Conservation (phyloP, 2,888 invertebrate species). For the Andrena chrysosceles region DNA sequence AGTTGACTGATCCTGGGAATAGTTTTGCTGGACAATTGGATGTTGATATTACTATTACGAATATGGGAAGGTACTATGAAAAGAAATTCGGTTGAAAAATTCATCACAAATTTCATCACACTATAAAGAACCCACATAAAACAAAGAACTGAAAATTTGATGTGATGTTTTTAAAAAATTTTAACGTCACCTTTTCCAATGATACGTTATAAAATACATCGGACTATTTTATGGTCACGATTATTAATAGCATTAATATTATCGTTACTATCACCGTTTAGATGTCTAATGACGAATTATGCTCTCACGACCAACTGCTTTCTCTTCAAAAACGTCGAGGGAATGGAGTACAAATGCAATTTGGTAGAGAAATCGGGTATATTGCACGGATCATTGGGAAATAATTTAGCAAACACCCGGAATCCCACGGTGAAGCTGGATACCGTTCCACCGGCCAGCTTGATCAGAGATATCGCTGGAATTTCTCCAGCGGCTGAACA, state of each 20-base stretch:
- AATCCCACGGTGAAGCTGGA: slow-evolving; percentile 2
- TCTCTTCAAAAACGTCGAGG: slow-evolving; percentile 58
- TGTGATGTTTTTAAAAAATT: no score
- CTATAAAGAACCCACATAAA: not conserved
- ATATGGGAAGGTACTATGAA: slow-evolving; percentile 66
- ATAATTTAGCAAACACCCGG: not conserved
- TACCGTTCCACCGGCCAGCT: slow-evolving; percentile 15
- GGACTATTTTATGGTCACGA: not conserved
- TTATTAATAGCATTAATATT: not conserved
- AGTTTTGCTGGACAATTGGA: slow-evolving; percentile 63
- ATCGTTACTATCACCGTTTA: not conserved
- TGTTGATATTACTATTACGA: slow-evolving; percentile 55
- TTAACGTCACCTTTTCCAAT: no score
- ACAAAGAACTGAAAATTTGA: not conserved
- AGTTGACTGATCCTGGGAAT: slow-evolving; percentile 66
- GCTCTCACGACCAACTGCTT: slow-evolving; percentile 57
- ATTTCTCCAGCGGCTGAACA: slow-evolving; percentile 57
- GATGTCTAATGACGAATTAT: slow-evolving; percentile 43
- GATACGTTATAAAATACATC: not conserved
- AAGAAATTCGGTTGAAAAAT: not conserved
- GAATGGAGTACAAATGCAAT: slow-evolving; percentile 53
- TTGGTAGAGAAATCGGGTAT: not conserved
- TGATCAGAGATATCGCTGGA: slow-evolving; percentile 58
- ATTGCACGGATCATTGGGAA: not conserved
- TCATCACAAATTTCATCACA: not conserved